phyloP scores from a whole-genome alignment of 2,888 invertebrate genomes.

The Calephelis perditalis region DNA sequence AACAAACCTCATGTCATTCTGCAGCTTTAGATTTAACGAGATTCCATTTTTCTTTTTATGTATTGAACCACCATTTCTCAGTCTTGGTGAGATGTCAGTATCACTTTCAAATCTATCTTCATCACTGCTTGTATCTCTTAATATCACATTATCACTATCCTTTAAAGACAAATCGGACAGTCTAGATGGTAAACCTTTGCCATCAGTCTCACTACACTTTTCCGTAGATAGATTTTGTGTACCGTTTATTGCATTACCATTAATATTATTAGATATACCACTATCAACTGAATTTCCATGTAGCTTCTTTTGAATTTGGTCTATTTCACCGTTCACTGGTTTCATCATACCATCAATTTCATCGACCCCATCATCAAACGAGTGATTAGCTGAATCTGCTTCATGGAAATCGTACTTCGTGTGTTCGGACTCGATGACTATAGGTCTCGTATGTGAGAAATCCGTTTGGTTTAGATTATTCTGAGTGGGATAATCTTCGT shows the following conservation, averaged over 20 bases:
- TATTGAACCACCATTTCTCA: constrained; percentile 37
- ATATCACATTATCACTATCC: constrained; percentile 48
- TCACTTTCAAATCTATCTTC: constrained; percentile 63
- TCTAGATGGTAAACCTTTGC: constrained; percentile 48
- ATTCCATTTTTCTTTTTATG: constrained; percentile 61
- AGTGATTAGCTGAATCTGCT: constrained; percentile 63
- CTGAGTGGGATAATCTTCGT: constrained; percentile 66
- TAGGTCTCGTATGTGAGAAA: constrained; percentile 67
- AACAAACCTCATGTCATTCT: constrained; percentile 66
- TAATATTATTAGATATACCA: constrained; percentile 63
- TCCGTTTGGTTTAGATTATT: constrained; percentile 69
- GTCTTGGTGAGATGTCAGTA: constrained; percentile 49
- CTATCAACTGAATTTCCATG: constrained; percentile 68
- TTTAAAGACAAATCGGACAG: constrained; percentile 61
- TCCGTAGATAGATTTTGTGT: constrained; percentile 35
- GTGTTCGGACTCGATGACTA: constrained; percentile 64
- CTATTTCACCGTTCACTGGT: constrained; percentile 41
- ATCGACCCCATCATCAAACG: constrained; percentile 64
- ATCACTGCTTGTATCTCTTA: constrained; percentile 54
- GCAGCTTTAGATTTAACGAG: constrained; percentile 63
- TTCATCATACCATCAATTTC: constrained; percentile 58
- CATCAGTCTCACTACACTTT: constrained; percentile 30
- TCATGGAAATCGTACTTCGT: constrained; percentile 51
- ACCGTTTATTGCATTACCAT: constrained; percentile 37
- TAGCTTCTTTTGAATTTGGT: constrained; percentile 46